phyloP scores from a whole-genome alignment of 2,888 invertebrate genomes.

The Drosophila quinaria region DNA sequence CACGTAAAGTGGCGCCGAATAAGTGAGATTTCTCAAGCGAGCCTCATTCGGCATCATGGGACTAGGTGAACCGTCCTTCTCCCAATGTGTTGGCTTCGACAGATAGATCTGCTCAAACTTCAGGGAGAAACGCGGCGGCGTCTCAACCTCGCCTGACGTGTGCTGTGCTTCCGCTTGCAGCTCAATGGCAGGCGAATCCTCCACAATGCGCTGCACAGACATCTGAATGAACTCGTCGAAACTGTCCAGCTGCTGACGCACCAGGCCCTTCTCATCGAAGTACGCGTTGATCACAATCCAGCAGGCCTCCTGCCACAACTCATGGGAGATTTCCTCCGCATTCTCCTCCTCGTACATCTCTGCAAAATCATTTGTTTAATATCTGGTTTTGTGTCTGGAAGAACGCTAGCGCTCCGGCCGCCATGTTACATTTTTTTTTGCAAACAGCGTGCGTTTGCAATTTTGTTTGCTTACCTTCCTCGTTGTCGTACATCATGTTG shows the following conservation, averaged over 20 bases:
- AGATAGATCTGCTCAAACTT: slow-evolving; percentile 99
- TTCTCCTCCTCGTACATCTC: slow-evolving; percentile 92
- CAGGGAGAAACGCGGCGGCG: slow-evolving; percentile 94
- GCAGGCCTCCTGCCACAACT: slow-evolving; percentile 99
- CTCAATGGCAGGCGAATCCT: slow-evolving; percentile 99
- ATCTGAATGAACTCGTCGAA: slow-evolving; percentile 99
- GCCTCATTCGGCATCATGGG: slow-evolving; percentile 99
- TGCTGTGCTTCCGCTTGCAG: slow-evolving; percentile 99
- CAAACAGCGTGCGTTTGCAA: slow-evolving; percentile 34
- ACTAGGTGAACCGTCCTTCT: slow-evolving; percentile 99
- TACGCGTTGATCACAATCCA: slow-evolving; percentile 99
- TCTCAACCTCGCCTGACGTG: slow-evolving; percentile 96
- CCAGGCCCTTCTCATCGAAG: slow-evolving; percentile 99
- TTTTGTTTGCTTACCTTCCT: slow-evolving; percentile 80
- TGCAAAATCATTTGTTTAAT: slow-evolving; percentile 45
- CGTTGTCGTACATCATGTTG: slow-evolving; percentile 85
- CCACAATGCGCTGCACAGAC: slow-evolving; percentile 99
- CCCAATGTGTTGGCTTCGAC: slow-evolving; percentile 99
- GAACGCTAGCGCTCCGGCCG: slow-evolving; percentile 49
- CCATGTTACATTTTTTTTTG: slow-evolving; percentile 67
- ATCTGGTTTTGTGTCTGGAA: neutral
- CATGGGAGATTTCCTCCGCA: slow-evolving; percentile 97
- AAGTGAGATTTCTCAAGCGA: slow-evolving; percentile 97
- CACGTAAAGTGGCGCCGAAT: slow-evolving; percentile 99
- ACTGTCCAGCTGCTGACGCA: slow-evolving; percentile 99